Evolutionary conservation across 2,797 vertebrate species (phyloP).

Genomic region (Microcaecilia unicolor): DNA sequence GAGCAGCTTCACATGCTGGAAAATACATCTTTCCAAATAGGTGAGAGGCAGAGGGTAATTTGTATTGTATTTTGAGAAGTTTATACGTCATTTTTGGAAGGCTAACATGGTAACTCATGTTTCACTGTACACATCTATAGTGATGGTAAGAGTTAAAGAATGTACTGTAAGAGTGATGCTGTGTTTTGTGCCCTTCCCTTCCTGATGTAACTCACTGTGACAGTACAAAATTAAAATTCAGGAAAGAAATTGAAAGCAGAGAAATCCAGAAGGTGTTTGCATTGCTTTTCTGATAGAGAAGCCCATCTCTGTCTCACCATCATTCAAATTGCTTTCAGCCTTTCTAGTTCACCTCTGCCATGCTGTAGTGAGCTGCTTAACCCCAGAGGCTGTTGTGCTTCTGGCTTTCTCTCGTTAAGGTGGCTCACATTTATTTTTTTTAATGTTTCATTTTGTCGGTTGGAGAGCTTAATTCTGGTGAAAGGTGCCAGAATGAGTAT

Average conservation of each 20-base stretch:
- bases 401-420: background rate
- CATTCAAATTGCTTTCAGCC: background rate
- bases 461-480: too few species aligned
- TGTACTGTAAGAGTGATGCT: conserved; percentile 31
- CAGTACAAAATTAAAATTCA: conserved; percentile 37
- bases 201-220: conserved; percentile 40
- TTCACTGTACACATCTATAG: conserved; percentile 31
- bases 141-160: conserved; percentile 43
- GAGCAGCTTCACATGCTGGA: too few species aligned
- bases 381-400: background rate
- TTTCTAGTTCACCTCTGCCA: background rate
- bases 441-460: too few species aligned
- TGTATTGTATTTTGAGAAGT: too few species aligned
- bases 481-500: too few species aligned
- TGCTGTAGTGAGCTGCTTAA: background rate
- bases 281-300: background rate
- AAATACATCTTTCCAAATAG: too few species aligned
- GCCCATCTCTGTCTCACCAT: too few species aligned
- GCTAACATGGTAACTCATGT: too few species aligned
- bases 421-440: background rate
- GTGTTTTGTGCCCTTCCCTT: conserved; percentile 26
- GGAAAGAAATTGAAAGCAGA: conserved; percentile 24
- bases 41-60: too few species aligned
- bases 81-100: too few species aligned
- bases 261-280: background rate